A percentile compares a stretch with the other conserved stretches of the same genome.
Conservation (phyloP, 1,140 invertebrate species). For the Gryllus bimaculatus region DNA sequence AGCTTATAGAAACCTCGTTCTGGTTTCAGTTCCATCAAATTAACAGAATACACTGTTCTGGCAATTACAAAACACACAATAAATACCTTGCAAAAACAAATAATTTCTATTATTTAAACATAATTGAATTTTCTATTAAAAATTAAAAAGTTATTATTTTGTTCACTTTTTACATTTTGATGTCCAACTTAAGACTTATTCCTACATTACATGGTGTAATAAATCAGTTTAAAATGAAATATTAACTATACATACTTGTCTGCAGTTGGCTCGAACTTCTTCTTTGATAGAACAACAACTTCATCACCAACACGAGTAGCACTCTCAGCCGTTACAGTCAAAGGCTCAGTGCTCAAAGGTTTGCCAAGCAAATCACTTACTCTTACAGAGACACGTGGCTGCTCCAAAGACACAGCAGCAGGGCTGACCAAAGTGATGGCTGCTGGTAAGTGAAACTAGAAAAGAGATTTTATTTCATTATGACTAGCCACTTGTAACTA, state of each 20-base stretch:
- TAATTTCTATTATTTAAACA: constrained; percentile 25
- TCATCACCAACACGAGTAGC: constrained; percentile 63
- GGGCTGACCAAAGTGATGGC: constrained; percentile 67
- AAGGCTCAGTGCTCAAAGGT: constrained; percentile 45
- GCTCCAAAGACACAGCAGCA: constrained; percentile 56
- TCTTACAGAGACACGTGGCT: constrained; percentile 61
- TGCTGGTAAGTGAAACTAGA: constrained; percentile 54
- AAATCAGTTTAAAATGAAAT: too few relatives aligned
- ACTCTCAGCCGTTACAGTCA: constrained; percentile 63
- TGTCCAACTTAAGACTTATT: too few relatives aligned
- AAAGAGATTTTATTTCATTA: constrained; percentile 22
- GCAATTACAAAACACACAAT: constrained; percentile 19
- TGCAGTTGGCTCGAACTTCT: constrained; percentile 42
- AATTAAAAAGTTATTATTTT: too few relatives aligned
- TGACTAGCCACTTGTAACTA: not conserved
- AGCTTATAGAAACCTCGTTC: constrained; percentile 77
- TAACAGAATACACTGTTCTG: constrained; percentile 65
- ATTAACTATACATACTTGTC: constrained; percentile 44
- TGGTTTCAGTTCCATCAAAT: constrained; percentile 69
- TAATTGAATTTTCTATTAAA: constrained; percentile 37
- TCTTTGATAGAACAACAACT: constrained; percentile 62
- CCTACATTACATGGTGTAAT: too few relatives aligned
- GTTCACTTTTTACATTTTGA: too few relatives aligned
- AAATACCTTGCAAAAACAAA: not conserved
- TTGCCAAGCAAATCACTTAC: constrained; percentile 80